Base-by-base conservation (phyloP, 2,888 invertebrate species). In the Caenorhabditis sulstoni region DNA sequence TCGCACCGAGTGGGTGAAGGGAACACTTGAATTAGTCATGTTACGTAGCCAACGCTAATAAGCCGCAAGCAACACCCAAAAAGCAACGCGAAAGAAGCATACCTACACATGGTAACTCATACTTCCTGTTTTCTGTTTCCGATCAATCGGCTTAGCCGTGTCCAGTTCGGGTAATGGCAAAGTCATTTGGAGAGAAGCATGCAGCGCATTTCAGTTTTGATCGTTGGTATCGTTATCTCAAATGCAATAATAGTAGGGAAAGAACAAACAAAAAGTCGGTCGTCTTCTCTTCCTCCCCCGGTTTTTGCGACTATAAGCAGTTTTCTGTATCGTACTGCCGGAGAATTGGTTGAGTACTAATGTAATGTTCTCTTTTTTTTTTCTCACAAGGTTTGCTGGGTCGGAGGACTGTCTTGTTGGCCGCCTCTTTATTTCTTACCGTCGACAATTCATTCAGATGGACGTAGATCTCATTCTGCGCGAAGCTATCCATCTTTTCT, bases 1-100 rank as follows among this genome's bases (percentile, higher is more conserved):
- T 41, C n/a, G 44, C 23, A 14, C 22, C 29, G 41, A 35, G 47
- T 23, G 44, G 3, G 16, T 39, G 22, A 20, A 50, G 39, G 37
- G 58, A 49, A 67, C 59, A 50, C 68, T 59, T 59, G 68, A 59
- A 50, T 68, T 68, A 59, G 68, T 68, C 68, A 59, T 68, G 29
- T 37, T 37, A 49, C 7, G n/a, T 22, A 45, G 23, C 9, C 35
- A 35, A 49, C 29, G 12, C 59, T 59, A 59, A 67, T 50, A 47
- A 67, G 50, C 45, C 9, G 41, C 41, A 23, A 52, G 52, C 23
- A 22, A 7, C 52, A 9, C 9, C 49, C 22, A 49, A 52, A 41
- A 22, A 41, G n/a, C 7, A 20, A 22, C n/a, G n/a, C n/a, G 12
- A 52, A 41, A 9, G 41, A 14, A 44, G 41, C 41, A 41, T 3